Conservation (phyloP, 2,888 invertebrate genomes). For the Campaea margaritaria region DNA sequence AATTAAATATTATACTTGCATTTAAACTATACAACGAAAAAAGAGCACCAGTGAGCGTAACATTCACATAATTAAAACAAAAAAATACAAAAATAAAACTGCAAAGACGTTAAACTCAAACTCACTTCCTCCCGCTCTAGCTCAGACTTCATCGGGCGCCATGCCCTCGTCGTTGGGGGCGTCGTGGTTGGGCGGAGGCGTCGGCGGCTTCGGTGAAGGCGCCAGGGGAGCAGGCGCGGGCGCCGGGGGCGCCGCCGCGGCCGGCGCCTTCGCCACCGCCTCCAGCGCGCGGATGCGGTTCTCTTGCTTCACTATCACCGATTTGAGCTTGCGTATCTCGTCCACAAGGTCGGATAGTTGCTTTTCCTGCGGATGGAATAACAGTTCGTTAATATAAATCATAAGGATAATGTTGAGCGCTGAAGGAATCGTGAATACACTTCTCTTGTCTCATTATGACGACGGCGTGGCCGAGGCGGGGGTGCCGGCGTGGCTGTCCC, state of each 20-base stretch:
- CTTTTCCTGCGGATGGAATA: conserved; percentile 84
- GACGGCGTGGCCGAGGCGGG: conserved; percentile 67
- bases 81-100: not conserved
- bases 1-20: no score
- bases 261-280: conserved; percentile 75
- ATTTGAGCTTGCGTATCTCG: conserved; percentile 95
- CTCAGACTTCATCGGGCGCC: conserved; percentile 87
- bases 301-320: conserved; percentile 97
- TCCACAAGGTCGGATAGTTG: conserved; percentile 93
- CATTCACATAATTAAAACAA: not conserved
- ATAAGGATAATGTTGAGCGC: not conserved
- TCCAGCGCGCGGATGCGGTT: conserved; percentile 93
- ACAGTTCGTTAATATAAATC: no score
- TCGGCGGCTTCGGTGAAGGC: conserved; percentile 61
- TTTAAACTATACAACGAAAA: no score
- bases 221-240: conserved; percentile 48
- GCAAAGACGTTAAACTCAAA: conserved; percentile 17
- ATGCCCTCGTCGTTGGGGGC: conserved; percentile 68
- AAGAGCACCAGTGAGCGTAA: no score
- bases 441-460: conserved; percentile 48
- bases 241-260: conserved; percentile 59
- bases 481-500: conserved; percentile 55
- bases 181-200: conserved; percentile 61
- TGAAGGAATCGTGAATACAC: not conserved
- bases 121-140: not conserved